These are phyloP conservation scores for Gymnoscopelus braueri DNA, from an alignment of 2,797 vertebrate species.

Conservation along the genomic window DNA sequence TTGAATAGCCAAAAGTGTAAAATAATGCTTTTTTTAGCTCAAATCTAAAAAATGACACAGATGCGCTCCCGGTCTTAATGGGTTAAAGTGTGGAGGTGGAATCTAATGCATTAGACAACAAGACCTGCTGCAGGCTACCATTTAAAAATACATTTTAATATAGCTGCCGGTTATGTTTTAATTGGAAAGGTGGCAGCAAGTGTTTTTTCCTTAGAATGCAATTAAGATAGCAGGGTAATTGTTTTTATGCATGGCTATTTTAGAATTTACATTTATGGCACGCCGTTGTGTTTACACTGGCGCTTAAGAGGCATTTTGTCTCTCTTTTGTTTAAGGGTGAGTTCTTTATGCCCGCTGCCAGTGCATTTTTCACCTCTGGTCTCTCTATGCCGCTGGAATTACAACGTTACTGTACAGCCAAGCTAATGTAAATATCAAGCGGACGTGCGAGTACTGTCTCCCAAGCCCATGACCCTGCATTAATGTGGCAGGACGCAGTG, in stretches of 20 bases:
- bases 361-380: constrained; percentile 12
- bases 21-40: too few species aligned
- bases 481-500: too few species aligned
- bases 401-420: background rate
- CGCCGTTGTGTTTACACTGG: constrained; percentile 14
- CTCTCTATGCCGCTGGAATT: background rate
- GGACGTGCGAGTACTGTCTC: too few species aligned
- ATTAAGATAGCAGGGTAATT: constrained; percentile 80
- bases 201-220: constrained; percentile 80
- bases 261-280: constrained; percentile 60
- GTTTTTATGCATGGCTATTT: constrained; percentile 67
- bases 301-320: constrained; percentile 18
- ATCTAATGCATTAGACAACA: constrained; percentile 69
- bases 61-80: too few species aligned
- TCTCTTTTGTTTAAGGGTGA: constrained; percentile 7
- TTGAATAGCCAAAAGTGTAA: too few species aligned
- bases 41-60: too few species aligned
- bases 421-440: constrained; percentile 1
- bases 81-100: constrained; percentile 57
- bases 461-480: too few species aligned
- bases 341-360: constrained; percentile 16
- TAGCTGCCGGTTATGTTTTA: constrained; percentile 78
- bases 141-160: constrained; percentile 77
- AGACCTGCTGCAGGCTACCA: constrained; percentile 63
- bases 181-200: constrained; percentile 81